A percentile compares a stretch with the other conserved stretches of the same genome.
Conservation (phyloP, 2,797 vertebrate species). For the Pachyuromys duprasi region DNA sequence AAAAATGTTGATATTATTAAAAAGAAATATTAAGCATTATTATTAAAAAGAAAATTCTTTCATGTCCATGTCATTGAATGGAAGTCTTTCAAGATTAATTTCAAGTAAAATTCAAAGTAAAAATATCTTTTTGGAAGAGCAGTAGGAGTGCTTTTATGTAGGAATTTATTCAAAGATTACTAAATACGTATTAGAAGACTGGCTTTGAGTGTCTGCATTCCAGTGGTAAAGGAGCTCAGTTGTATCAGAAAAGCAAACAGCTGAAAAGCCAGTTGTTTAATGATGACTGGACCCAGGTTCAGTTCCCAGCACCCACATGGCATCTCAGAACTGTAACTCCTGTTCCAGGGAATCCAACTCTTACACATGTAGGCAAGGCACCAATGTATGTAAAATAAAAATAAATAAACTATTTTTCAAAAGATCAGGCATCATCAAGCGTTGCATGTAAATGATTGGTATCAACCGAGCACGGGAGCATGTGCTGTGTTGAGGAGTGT, state of each 20-base stretch:
- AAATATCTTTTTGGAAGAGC: not conserved
- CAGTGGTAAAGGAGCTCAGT: not conserved
- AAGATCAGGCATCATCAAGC: not conserved
- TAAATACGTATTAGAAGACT: not conserved
- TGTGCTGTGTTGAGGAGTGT: too few species aligned
- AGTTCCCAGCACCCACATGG: too few species aligned
- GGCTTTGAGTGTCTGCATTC: not conserved
- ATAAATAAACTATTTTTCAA: too few species aligned
- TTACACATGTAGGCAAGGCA: too few species aligned
- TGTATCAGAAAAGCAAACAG: not conserved
- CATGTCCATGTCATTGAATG: too few species aligned
- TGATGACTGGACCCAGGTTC: not conserved
- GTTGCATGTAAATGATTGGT: too few species aligned
- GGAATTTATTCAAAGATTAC: not conserved
- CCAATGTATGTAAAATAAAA: too few species aligned
- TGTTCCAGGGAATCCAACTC: too few species aligned
- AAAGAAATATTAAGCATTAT: too few species aligned
- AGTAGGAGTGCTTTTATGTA: not conserved
- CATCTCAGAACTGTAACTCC: too few species aligned
- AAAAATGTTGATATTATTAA: too few species aligned
- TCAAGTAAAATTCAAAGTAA: slow-evolving; percentile 44
- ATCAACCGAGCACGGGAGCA: not conserved
- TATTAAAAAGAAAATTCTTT: too few species aligned
- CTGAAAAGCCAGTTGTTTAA: not conserved
- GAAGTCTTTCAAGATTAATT: slow-evolving; percentile 26